Percentiles rank a stretch among this genome's conserved stretches.
These are phyloP conservation scores for Ptychochromis oligacanthus DNA, from an alignment of 2,113 vertebrate species.

Conservation along the genomic window DNA sequence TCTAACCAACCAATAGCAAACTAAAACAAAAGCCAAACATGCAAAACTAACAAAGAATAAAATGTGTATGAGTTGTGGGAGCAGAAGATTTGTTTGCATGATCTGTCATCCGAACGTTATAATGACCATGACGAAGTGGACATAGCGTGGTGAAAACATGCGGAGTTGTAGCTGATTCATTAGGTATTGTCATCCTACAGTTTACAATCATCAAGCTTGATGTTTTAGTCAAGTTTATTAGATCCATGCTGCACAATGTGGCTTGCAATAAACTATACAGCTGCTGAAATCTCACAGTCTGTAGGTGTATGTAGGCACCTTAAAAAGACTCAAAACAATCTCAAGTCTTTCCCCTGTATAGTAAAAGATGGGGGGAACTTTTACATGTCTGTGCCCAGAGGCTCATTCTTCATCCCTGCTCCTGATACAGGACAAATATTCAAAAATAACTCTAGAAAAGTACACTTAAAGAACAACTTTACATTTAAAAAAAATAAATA, in stretches of 20 bases:
- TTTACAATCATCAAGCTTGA: background rate
- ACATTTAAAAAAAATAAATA: background rate
- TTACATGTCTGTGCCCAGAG: background rate
- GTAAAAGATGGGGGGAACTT: background rate
- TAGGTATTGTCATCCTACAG: background rate
- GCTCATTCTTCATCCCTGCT: too few species aligned
- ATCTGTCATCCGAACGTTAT: background rate
- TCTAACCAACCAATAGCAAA: background rate
- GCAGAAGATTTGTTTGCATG: background rate
- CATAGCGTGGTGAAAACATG: background rate
- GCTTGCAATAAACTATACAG: background rate
- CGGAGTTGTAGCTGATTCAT: background rate
- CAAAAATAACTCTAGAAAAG: too few species aligned
- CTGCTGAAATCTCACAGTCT: background rate
- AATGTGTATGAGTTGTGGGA: background rate
- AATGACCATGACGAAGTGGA: background rate
- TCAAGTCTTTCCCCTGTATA: background rate
- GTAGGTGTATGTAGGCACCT: background rate
- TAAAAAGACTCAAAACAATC: background rate
- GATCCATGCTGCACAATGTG: background rate
- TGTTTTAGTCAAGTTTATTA: background rate
- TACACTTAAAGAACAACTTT: too few species aligned
- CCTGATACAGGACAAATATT: too few species aligned
- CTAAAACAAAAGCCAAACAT: background rate
- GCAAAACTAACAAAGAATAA: background rate